Evolutionary conservation across 2,113 vertebrate species (phyloP), one percentile per base, ranked within the genome.

Genomic region (Sterrhoptilus dennistouni): DNA sequence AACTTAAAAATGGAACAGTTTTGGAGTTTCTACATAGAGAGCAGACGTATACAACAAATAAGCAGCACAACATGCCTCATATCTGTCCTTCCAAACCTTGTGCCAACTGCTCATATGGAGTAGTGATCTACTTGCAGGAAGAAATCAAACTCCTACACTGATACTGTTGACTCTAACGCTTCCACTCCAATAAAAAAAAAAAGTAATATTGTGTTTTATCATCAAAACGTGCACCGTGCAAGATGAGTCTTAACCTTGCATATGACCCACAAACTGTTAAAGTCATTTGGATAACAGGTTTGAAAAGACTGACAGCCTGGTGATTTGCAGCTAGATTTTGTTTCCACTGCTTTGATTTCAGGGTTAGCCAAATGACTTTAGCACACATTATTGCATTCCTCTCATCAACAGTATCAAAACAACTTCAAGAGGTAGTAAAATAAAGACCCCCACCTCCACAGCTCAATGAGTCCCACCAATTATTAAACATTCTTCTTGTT

Each of bases 291-390:
- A 60, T 85, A 96, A 97, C 93, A 94, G 84, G 86, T 93, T 97
- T 97, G 87, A 86, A 85, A 94, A 94, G 95, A 96, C 61, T 60
- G 97, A 93, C 96, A 97, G 96, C 75, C 87, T 61, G 75, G 70
- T 97, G 97, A 97, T 97, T 98, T 97, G 96, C 93, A 93, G 94
- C 77, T 83, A 93, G 94, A 71, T 91, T 96, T 94, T 93, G 92
- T 97, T 95, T 96, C 97, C 95, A 79, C 53, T 5, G 23, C 86
- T 96, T 95, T 94, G 92, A 97, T 95, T 97, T 97, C 90, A 63
- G 77, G 76, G 88, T 84, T 65, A 40, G 91, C 89, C 85, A 97
- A 98, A 98, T 96, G 89, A 96, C 96, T 98, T 98, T 97, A 97
- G 79, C 97, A 98, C 50, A 79, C 93, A 22, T 87, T 92, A 83